Evolutionary conservation across 1,140 invertebrate species (phyloP).

Genomic region (Drosophila seguyi): DNA sequence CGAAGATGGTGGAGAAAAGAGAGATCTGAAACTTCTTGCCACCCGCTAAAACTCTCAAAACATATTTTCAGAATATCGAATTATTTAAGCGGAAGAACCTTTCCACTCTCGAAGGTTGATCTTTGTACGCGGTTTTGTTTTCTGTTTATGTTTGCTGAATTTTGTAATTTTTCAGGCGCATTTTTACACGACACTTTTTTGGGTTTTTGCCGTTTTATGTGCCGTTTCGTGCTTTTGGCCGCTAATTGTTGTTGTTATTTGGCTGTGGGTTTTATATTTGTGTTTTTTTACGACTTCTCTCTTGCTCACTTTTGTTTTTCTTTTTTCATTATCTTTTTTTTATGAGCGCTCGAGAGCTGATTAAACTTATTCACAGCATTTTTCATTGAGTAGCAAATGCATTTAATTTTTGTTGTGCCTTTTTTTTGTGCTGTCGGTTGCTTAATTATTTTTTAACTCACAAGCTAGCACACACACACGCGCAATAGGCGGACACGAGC

Average conservation of each 20-base stretch:
- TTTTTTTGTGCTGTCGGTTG: conserved; percentile 37
- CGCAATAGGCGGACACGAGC: conserved; percentile 43
- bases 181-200: conserved; percentile 70
- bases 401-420: conserved; percentile 27
- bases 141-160: conserved; percentile 78
- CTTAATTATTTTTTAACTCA: conserved; percentile 57
- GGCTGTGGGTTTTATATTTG: conserved; percentile 38
- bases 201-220: conserved; percentile 29
- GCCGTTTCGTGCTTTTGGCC: conserved; percentile 66
- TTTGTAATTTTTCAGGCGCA: conserved; percentile 73
- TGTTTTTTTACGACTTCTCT: conserved; percentile 33
- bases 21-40: conserved; percentile 54
- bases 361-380: conserved; percentile 50
- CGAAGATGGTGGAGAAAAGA: conserved; percentile 28
- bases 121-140: conserved; percentile 37
- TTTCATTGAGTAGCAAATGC: conserved; percentile 51
- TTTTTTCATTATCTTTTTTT: conserved; percentile 9
- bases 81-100: conserved; percentile 65
- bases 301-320: conserved; percentile 54
- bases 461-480: conserved; percentile 34
- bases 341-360: conserved; percentile 49
- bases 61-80: conserved; percentile 14
- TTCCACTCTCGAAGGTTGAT: conserved; percentile 53
- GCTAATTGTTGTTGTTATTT: conserved; percentile 46
- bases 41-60: conserved; percentile 44